phyloP scores from a whole-genome alignment of 2,113 vertebrate species.

The Sterrhoptilus dennistouni region DNA sequence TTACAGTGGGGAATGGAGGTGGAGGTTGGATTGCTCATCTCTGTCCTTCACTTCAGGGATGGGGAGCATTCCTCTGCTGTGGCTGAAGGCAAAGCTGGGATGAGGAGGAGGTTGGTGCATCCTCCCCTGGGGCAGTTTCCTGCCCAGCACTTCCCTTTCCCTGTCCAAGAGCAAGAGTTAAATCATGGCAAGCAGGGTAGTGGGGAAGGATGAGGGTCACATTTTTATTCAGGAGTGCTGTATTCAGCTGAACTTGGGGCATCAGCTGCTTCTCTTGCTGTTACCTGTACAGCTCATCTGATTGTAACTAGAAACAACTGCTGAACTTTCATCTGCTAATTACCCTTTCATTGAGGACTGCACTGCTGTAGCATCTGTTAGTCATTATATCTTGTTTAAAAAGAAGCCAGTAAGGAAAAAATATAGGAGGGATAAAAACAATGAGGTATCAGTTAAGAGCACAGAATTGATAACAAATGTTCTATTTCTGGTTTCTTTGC shows the following conservation, averaged over 20 bases:
- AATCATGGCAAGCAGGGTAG: rapidly evolving
- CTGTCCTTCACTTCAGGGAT: neutral
- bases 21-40: neutral
- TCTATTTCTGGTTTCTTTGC: slow-evolving; percentile 29
- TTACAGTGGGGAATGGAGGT: neutral
- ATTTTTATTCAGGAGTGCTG: neutral
- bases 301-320: slow-evolving; percentile 21
- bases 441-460: neutral
- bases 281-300: neutral
- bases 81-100: neutral
- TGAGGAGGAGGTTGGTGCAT: neutral
- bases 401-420: slow-evolving; percentile 27
- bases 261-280: neutral
- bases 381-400: slow-evolving; percentile 18
- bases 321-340: slow-evolving; percentile 48
- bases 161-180: neutral
- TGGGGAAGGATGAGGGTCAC: neutral
- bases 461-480: slow-evolving; percentile 44
- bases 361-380: slow-evolving; percentile 48
- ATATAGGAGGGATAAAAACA: neutral
- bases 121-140: neutral
- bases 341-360: neutral
- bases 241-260: neutral
- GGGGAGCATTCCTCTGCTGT: neutral
- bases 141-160: neutral